These are phyloP conservation scores for Himalopsyche phryganea DNA, from an alignment of 1,140 invertebrate species.

Conservation along the genomic window DNA sequence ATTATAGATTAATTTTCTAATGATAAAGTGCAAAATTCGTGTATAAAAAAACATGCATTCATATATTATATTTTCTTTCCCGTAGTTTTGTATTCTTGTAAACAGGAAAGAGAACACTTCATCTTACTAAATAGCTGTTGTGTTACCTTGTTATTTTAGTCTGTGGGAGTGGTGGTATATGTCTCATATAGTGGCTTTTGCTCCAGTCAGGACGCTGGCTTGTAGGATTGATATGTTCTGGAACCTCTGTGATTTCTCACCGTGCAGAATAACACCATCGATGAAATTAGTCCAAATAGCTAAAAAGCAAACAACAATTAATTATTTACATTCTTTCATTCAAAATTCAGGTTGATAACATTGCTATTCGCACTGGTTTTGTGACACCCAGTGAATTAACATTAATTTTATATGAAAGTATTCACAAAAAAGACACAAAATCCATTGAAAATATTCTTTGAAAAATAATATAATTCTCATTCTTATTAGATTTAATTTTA, in stretches of 20 bases:
- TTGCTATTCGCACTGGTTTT: neutral
- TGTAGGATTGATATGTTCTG: constrained; percentile 67
- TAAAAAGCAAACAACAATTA: constrained; percentile 48
- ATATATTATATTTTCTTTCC: too few species aligned
- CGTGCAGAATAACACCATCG: constrained; percentile 74
- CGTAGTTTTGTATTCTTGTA: too few species aligned
- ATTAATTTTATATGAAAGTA: neutral
- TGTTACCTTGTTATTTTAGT: constrained; percentile 8
- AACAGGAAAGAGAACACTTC: too few species aligned
- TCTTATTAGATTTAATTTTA: too few species aligned
- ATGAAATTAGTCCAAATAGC: constrained; percentile 71
- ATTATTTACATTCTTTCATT: constrained; percentile 1
- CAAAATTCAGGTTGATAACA: neutral
- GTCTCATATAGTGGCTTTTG: constrained; percentile 30
- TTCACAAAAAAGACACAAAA: neutral
- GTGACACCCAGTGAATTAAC: neutral
- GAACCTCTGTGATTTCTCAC: constrained; percentile 66
- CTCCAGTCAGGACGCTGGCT: constrained; percentile 47
- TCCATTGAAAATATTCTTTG: too few species aligned
- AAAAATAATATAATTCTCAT: too few species aligned
- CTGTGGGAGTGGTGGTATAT: constrained; percentile 22
- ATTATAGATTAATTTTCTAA: too few species aligned
- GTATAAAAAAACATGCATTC: too few species aligned
- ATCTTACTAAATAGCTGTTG: too few species aligned
- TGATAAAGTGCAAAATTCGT: too few species aligned